Evolutionary conservation across 1,140 invertebrate genomes (phyloP).

Genomic region (Plodia interpunctella): DNA sequence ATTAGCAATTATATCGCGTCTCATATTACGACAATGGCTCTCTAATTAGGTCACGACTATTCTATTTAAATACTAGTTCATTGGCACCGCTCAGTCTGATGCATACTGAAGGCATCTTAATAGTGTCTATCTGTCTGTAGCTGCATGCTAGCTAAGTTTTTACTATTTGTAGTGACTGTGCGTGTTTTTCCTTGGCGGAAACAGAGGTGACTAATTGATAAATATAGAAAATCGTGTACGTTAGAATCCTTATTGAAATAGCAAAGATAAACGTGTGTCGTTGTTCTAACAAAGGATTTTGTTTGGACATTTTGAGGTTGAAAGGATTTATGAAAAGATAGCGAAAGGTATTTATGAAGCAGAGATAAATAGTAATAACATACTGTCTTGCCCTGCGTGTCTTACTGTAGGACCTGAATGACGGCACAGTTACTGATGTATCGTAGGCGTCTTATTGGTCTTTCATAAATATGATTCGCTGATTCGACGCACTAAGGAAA

Average conservation of each 20-base stretch:
- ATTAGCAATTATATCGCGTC: not conserved
- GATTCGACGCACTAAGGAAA: no score
- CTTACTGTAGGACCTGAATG: no score
- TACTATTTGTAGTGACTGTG: not conserved
- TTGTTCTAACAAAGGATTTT: no score
- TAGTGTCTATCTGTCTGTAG: constrained; percentile 1
- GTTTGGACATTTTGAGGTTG: no score
- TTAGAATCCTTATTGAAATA: not conserved
- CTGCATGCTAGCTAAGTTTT: not conserved
- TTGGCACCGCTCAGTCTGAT: constrained; percentile 2
- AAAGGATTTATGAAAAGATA: no score
- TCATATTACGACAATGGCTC: not conserved
- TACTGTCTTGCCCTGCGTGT: no score
- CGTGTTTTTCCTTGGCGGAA: not conserved
- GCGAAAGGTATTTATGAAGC: no score
- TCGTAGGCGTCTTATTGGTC: no score
- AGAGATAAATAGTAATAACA: no score
- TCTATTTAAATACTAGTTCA: not conserved
- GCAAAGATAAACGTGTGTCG: no score
- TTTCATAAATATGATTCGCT: no score
- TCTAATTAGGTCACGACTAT: constrained; percentile 3
- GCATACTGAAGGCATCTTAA: not conserved
- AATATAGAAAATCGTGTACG: not conserved
- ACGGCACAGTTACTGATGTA: no score
- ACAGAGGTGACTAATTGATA: not conserved